Base-by-base conservation (phyloP, 2,797 vertebrate genomes). In the Brotula barbata region DNA sequence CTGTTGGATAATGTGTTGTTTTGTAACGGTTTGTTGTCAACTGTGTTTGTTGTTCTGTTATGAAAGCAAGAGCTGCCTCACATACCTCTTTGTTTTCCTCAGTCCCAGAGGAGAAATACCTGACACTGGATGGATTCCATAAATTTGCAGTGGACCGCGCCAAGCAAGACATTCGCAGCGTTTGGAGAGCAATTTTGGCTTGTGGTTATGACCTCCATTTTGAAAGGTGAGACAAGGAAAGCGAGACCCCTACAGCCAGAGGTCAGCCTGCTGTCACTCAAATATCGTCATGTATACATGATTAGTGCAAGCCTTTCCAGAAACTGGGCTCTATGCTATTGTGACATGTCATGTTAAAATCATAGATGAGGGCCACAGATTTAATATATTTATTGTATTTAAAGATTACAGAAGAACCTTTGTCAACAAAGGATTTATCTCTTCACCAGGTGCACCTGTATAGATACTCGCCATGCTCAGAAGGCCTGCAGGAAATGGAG, bases 141-240 rank as follows among this genome's bases (percentile, higher is more conserved):
- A 94, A 93, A 45, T 99, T 99, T 62, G 92, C 96, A 3, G 88
- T 98, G 23, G 97, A 99, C 65, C 92, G 97, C 19, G 94, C 96
- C 56, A 99, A 98, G 69, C 97, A 98, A 85, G 97, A 99, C 79
- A 95, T 98, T 80, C 96, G 96, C 0, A 98, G 96, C 0, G 93
- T 99, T 64, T 99, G 97, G 97, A 93, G 97, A 78, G 95, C 95
- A 1, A 94, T 99, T 73, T 77, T 99, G 68, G 94, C 96, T 48
- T 98, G 97, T 16, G 97, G 97, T 2, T 99, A 95, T 2, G 97
- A 99, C 71, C 93, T 98, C 20, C 97, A 99, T 68, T 98, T 97
- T 78, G 96, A 99, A 89, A 96, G 96, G 97, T 98, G 74, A 86
- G 86, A 56, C 51, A 16, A 7, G 3, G 9, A 65, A 42, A 33